Evolutionary conservation across 2,888 invertebrate species (phyloP), one percentile per base, ranked within the genome.

Genomic region (Hetaerina titia): DNA sequence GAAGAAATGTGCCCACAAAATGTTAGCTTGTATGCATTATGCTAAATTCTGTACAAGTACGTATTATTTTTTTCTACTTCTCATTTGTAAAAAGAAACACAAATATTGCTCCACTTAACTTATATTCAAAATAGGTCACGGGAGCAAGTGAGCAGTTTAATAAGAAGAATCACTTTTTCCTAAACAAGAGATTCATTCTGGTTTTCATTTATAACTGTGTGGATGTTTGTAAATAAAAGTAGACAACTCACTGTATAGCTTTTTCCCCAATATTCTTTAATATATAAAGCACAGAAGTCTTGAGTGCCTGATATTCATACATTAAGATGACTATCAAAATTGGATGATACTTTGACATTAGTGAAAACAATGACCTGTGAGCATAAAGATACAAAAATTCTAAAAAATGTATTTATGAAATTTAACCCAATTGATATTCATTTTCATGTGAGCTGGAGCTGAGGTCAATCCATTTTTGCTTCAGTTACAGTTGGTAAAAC

Each of bases 291-390:
- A 92, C 92, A 69, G 69, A 92, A 15, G 45, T 92, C 92, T 92
- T 69, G 92, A 92, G 92, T 92, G 92, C 92, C 92, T 92, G 92
- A 92, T 92, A 92, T 92, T 92, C 69, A 92, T 92, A 92, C 69
- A 92, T 69, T 74, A 69, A 89, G 64, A 92, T 92, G 92, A 56
- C 31, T 92, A 69, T 69, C 45, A 92, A 92, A 56, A 92, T 69
- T 92, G 92, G 57, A 69, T 92, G 89, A 92, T 92, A 69, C 92
- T 92, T 92, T 92, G 69, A 64, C 22, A 89, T 58, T 89, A 69
- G 92, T 15, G 56, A 92, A 92, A 11, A 56, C 56, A 69, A 74
- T 45, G 69, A 69, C 69, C 92, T 92, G 64, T 69, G 64, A 92
- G 74, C 92, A 92, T 92, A 69, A 92, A 69, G 56, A 56, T 56